Conservation (phyloP, 2,888 invertebrate genomes). For the Phalangium opilio region DNA sequence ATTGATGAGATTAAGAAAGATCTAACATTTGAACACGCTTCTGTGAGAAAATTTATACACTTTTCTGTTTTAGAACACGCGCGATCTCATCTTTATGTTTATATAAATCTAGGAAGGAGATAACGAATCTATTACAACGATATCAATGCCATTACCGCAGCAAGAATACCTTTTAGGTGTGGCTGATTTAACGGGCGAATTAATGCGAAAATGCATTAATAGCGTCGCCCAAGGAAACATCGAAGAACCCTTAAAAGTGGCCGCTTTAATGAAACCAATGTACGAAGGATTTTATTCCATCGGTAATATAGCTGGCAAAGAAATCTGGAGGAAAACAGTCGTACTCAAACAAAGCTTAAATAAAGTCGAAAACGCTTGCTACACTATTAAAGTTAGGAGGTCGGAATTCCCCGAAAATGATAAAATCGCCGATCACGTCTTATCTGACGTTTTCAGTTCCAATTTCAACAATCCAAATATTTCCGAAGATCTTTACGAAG, state of each 20-base stretch:
- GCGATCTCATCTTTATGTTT: background rate
- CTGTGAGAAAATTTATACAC: background rate
- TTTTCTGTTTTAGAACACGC: background rate
- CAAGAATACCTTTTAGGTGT: conserved; percentile 56
- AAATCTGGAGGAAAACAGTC: conserved; percentile 52
- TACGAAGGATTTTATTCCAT: conserved; percentile 38
- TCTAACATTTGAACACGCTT: background rate
- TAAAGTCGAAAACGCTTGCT: conserved; percentile 72
- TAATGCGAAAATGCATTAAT: conserved; percentile 77
- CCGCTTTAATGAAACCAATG: conserved; percentile 50
- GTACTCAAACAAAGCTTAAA: conserved; percentile 55
- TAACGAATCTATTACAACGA: background rate
- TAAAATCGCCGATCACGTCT: too few relatives aligned
- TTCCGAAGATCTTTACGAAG: too few relatives aligned
- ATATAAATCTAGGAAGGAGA: conserved; percentile 8
- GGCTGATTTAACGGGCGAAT: conserved; percentile 72
- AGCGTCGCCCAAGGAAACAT: conserved; percentile 59
- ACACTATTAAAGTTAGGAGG: conserved; percentile 59
- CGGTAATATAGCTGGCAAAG: conserved; percentile 39
- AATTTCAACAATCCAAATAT: too few relatives aligned
- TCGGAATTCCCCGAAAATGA: conserved; percentile 48
- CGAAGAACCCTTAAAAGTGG: conserved; percentile 44
- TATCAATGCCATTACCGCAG: conserved; percentile 23
- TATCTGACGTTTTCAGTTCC: too few relatives aligned
- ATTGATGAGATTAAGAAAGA: conserved; percentile 40